These are phyloP conservation scores for Euphysa ruthae DNA, from an alignment of 30 jellyfish, hydroid and myxozoan species.

Conservation along the genomic window DNA sequence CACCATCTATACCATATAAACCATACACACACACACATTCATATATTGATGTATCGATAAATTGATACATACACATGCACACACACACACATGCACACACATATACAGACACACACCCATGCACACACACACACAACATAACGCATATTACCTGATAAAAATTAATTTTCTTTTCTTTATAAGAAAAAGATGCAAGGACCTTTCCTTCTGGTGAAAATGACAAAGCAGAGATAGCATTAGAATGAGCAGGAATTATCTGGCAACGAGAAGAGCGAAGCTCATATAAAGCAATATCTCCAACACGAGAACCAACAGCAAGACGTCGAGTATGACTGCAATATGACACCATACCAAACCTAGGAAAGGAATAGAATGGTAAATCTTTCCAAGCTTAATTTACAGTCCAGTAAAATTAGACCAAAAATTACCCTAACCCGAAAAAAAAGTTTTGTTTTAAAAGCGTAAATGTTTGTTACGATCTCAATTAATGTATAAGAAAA, in stretches of 20 bases:
- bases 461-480: not conserved
- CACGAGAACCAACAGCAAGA: slow-evolving; percentile 92
- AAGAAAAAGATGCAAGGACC: slow-evolving; percentile 80
- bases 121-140: too few species aligned
- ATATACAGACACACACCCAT: too few species aligned
- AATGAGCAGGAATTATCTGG: slow-evolving; percentile 78
- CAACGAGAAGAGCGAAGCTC: slow-evolving; percentile 89
- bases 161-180: slow-evolving; percentile 54
- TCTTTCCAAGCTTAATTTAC: not conserved
- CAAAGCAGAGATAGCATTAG: slow-evolving; percentile 55
- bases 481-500: too few species aligned
- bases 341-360: slow-evolving; percentile 87
- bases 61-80: too few species aligned
- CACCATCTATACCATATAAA: too few species aligned
- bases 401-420: not conserved
- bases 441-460: not conserved
- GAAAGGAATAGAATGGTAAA: too few species aligned
- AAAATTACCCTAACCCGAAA: too few species aligned
- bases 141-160: slow-evolving; percentile 72
- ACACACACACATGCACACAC: too few species aligned
- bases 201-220: slow-evolving; percentile 95
- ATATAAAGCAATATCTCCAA: slow-evolving; percentile 87
- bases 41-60: too few species aligned
- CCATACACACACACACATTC: too few species aligned
- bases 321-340: slow-evolving; percentile 88